Base-by-base conservation (phyloP, 2,797 vertebrate species). In the Hippocampus kuda region DNA sequence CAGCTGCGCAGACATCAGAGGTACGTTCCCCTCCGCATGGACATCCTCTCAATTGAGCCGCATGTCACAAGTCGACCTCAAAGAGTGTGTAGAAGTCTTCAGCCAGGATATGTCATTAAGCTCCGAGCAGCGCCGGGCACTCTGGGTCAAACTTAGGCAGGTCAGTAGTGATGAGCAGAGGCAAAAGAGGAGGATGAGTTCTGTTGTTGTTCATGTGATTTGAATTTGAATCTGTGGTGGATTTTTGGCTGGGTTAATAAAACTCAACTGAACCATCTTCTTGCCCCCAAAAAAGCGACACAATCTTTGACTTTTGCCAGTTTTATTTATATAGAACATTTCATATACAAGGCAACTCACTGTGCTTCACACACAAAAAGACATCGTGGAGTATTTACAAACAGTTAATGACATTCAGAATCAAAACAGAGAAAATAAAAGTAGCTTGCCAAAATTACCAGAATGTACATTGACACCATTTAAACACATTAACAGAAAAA, bases 11-110 rank as follows among this genome's bases (percentile, higher is more conserved):
- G 93, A 95, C 81, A 76, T 94, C 70, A 92, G 89, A 74, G 92
- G 92, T 34, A 94, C 93, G 0, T 92, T 92, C 71, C 93, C 95
- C 1, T 91, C 92, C 1, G 94, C 92, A 0, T 95, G 94, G 93
- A 93, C 91, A 5, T 79, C 89, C 13, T 79, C 81, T 73, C 94
- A 95, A 89, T 89, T 94, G 38, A 79, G 84, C 24, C 85, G 90
- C 22, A 94, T 95, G 93, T 79, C 85, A 1, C 85, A 83, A 65
- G 70, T 80, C 22, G 91, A 94, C 56, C 81, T 95, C 72, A 85
- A 86, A 70, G 83, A 84, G 65, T 96, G 95, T 66, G 79, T 92
- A 3, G 90, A 91, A n/a, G 84, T 92, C 34, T 86, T 95, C 65
- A 90, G 90, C 70, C 87, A 78, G 81, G 94, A 96, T 15, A 68